Base-by-base conservation (phyloP, 2,113 vertebrate genomes). In the Hypocryptadius cinnamomeus region DNA sequence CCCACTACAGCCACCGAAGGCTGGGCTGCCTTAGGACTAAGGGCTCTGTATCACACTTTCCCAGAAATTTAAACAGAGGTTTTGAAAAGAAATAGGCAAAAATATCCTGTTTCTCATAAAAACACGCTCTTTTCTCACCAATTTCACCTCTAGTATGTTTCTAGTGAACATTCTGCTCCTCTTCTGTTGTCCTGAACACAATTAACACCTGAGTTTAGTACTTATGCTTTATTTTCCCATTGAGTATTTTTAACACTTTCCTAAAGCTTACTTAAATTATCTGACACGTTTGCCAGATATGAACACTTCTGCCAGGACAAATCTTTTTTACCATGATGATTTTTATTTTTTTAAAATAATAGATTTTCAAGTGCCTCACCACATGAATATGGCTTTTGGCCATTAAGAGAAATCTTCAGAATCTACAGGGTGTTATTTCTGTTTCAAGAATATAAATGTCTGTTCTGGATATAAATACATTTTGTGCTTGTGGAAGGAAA, bases 241-340 rank as follows among this genome's bases (percentile, higher is more conserved):
- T 97, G 82, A 94, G 48, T 81, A 42, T 77, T 79, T 79, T 51
- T 91, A 85, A 95, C 79, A 90, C 57, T 56, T 96, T 84, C 63
- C 37, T 91, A 82, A 77, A 96, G 86, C 37, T 86, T 76, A 61
- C 16, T 86, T 94, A 80, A 89, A 87, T 94, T 94, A 87, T 79
- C 87, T 96, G 85, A 90, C 68, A 80, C 27, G 23, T 94, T 86
- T 87, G 42, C 57, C 61, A 82, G 71, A 78, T 72, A 95, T 3
- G 33, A 96, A 57, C 73, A 71, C 72, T 83, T 93, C 60, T 82
- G 64, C 27, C 40, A 70, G 35, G 37, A 90, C 6, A 64, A 23
- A 59, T 42, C 24, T 33, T 69, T 79, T 76, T 33, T 56, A 27
- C 4, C 40, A 40, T 40, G n/a, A n/a, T n/a, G 7, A 16, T 33